Evolutionary conservation across 2,113 vertebrate species (phyloP).

Genomic region (Trichechus manatus): DNA sequence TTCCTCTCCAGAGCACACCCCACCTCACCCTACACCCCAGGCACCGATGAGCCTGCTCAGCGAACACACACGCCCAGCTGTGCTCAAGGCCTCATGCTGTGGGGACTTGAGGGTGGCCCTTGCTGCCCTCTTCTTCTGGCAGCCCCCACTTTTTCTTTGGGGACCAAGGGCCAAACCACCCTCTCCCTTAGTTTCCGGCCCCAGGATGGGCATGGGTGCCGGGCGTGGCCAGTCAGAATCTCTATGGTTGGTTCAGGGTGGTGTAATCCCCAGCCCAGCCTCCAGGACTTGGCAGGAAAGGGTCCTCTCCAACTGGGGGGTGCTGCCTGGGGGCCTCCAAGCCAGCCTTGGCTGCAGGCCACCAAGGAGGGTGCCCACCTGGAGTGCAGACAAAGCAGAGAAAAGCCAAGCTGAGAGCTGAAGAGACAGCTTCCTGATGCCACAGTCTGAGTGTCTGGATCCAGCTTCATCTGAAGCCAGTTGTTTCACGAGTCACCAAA

Average conservation of each 20-base stretch:
- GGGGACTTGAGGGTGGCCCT: neutral
- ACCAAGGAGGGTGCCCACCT: neutral
- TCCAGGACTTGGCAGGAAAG: neutral
- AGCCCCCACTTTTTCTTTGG: neutral
- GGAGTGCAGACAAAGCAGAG: too few relatives aligned
- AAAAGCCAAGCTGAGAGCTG: neutral
- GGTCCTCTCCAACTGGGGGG: neutral
- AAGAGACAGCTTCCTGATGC: neutral
- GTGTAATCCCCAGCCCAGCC: too few relatives aligned
- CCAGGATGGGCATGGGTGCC: rapidly evolving
- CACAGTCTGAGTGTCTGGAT: neutral
- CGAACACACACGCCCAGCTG: too few relatives aligned
- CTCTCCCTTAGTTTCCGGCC: neutral
- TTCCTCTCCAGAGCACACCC: neutral
- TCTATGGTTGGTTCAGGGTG: neutral
- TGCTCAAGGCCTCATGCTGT: neutral
- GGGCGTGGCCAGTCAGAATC: neutral
- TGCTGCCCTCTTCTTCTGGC: neutral
- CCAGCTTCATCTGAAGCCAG: neutral
- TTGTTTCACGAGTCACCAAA: neutral
- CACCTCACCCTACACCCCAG: too few relatives aligned
- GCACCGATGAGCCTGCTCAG: neutral
- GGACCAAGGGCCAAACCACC: too few relatives aligned
- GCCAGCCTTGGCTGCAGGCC: rapidly evolving
- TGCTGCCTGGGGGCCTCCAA: neutral